Conservation (phyloP, 2,888 invertebrate genomes). For the Aromia moschata region DNA sequence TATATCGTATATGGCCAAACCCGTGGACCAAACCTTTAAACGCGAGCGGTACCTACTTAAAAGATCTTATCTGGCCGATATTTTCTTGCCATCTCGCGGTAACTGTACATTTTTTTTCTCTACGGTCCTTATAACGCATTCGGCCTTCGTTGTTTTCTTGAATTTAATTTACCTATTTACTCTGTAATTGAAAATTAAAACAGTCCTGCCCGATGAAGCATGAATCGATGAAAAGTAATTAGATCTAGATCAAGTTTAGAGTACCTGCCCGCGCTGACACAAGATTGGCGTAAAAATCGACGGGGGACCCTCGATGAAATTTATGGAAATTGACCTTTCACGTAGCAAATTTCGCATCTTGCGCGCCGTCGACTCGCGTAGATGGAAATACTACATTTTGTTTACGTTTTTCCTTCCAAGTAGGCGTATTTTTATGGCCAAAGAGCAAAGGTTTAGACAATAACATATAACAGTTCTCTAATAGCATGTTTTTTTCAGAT, state of each 20-base stretch:
- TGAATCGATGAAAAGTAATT: not conserved
- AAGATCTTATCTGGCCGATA: not conserved
- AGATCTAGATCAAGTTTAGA: not conserved
- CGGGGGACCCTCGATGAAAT: not conserved
- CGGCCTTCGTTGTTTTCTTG: constrained; percentile 1
- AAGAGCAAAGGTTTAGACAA: too few relatives aligned
- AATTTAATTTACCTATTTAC: not conserved
- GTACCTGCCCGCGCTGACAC: not conserved
- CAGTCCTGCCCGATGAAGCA: not conserved
- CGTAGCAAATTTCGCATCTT: not conserved
- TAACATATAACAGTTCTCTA: too few relatives aligned
- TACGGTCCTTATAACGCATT: not conserved
- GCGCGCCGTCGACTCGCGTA: not conserved
- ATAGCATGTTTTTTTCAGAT: too few relatives aligned
- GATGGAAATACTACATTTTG: not conserved
- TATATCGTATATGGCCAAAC: too few relatives aligned
- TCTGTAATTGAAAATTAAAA: constrained; percentile 2
- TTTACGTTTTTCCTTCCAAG: too few relatives aligned
- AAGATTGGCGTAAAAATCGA: not conserved
- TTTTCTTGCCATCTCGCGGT: not conserved
- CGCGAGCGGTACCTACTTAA: not conserved
- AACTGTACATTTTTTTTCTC: not conserved
- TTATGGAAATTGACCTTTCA: not conserved
- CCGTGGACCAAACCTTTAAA: too few relatives aligned
- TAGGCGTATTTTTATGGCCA: too few relatives aligned